Base-by-base conservation (phyloP, 2,113 vertebrate species). In the Poecilia latipinna region DNA sequence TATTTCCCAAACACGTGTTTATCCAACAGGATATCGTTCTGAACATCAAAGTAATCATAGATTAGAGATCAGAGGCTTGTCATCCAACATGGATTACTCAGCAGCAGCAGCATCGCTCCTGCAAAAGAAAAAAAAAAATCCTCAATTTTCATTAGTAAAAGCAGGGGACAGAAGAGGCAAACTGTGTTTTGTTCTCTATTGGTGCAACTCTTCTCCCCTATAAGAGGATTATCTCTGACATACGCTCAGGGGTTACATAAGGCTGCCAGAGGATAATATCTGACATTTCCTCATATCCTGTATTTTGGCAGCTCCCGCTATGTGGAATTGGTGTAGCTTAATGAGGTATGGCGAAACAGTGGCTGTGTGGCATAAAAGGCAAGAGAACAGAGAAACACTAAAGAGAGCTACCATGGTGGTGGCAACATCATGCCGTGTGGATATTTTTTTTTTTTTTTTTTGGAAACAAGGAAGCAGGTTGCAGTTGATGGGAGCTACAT, bases 91-190 rank as follows among this genome's bases (percentile, higher is more conserved):
- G 83, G 86, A 93, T 91, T 91, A 90, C 82, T 44, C 74, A 7
- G 69, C 17, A 68, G 77, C 13, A 67, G 77, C 12, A 61, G 60
- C 57, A 72, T 75, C 82, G 74, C 68, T 54, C 8, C n/a, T 61
- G 1, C 70, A 77, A 86, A 67, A 67, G 3, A 44, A 28, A 39
- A 11, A 66, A 66, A 65, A 35, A 17, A 33, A 24, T 12, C 19
- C 76, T 86, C 85, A 84, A 90, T 86, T 92, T 90, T 88, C 80
- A 87, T 91, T 88, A 92, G 91, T 87, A 91, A 92, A 91, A 81
- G 74, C 78, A 66, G 70, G 78, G 80, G 78, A 84, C 78, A 86
- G 86, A 62, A 63, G 82, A 86, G 78, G 72, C 80, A 88, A 84
- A 91, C 77, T 73, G 77, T 73, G 65, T 86, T 91, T 89, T 86